These are phyloP conservation scores for Ephialtes manifestator DNA, from an alignment of 2,888 invertebrate species.

Conservation along the genomic window DNA sequence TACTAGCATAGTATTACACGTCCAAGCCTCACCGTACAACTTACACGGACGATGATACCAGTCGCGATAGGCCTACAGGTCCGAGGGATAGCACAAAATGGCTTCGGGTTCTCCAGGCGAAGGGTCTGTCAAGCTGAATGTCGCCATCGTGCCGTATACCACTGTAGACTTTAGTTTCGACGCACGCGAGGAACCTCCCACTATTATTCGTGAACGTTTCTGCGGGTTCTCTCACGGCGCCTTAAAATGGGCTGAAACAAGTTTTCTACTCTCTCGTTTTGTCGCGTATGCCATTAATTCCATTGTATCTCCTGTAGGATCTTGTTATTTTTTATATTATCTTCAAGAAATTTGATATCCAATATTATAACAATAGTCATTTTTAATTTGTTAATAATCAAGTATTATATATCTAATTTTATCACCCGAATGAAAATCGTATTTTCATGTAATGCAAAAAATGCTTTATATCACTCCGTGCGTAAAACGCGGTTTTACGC, in stretches of 20 bases:
- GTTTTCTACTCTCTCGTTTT: not conserved
- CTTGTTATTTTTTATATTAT: not conserved
- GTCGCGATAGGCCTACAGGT: constrained; percentile 29
- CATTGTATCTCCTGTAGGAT: not conserved
- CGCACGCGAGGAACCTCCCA: constrained; percentile 65
- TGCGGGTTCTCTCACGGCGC: not conserved
- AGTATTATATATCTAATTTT: not conserved
- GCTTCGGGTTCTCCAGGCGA: constrained; percentile 31
- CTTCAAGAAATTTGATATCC: not conserved
- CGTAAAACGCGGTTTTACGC: too few relatives aligned
- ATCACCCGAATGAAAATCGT: not conserved
- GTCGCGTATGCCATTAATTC: not conserved
- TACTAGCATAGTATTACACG: not conserved
- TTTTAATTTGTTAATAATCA: not conserved
- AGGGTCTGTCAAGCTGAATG: constrained; percentile 39
- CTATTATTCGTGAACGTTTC: constrained; percentile 36
- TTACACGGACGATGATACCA: constrained; percentile 28
- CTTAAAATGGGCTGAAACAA: not conserved
- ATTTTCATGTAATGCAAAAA: too few relatives aligned
- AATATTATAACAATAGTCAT: not conserved
- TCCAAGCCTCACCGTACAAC: not conserved
- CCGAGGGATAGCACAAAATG: constrained; percentile 55
- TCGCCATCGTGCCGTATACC: constrained; percentile 54
- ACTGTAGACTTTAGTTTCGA: constrained; percentile 35
- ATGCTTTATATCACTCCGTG: too few relatives aligned